phyloP scores from a whole-genome alignment of 2,797 vertebrate species.

The Enteromius mattozi region DNA sequence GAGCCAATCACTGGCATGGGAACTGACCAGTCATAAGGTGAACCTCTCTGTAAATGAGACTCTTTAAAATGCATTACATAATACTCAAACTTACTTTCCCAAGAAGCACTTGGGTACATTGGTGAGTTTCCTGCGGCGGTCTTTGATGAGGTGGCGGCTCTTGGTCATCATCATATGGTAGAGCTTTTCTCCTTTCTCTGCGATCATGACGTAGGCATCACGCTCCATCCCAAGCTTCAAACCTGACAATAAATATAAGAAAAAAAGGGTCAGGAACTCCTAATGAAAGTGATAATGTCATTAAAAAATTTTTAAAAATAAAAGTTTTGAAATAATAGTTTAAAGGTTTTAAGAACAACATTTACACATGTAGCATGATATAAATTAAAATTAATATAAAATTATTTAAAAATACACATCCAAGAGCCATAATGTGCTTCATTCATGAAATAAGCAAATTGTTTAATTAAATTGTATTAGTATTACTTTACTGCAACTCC shows the following conservation, averaged over 20 bases:
- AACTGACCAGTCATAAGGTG: background rate
- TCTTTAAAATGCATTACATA: constrained; percentile 30
- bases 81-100: constrained; percentile 91
- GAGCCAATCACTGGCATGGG: constrained; percentile 7
- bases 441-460: background rate
- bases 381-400: no score
- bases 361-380: background rate
- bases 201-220: constrained; percentile 97
- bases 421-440: background rate
- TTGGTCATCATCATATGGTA: constrained; percentile 99
- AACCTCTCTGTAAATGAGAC: background rate
- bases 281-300: background rate
- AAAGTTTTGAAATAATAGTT: background rate
- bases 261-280: background rate
- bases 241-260: constrained; percentile 72
- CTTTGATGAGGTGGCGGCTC: constrained; percentile 94
- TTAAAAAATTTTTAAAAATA: background rate
- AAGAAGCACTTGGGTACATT: constrained; percentile 97
- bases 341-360: background rate
- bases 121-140: constrained; percentile 94
- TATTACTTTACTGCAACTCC: background rate
- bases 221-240: constrained; percentile 98
- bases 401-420: background rate
- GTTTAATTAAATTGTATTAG: background rate
- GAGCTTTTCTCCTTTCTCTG: constrained; percentile 97